phyloP scores from a whole-genome alignment of 2,888 invertebrate genomes.

The Tortrix viridana region DNA sequence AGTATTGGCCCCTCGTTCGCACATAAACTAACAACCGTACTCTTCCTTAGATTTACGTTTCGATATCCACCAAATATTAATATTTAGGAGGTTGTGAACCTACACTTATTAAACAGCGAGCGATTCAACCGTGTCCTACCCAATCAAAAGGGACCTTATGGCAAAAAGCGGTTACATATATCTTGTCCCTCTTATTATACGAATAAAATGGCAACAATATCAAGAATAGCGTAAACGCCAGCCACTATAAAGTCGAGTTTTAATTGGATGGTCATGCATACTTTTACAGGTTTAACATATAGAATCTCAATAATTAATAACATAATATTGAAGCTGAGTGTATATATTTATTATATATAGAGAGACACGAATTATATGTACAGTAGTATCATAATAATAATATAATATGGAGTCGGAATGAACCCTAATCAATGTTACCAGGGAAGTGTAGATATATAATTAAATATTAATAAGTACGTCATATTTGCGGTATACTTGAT shows the following conservation, averaged over 20 bases:
- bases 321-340: constrained; percentile 16
- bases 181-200: too few species aligned
- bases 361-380: constrained; percentile 43
- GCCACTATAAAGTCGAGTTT: too few species aligned
- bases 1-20: constrained; percentile 49
- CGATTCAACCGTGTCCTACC: constrained; percentile 20
- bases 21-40: constrained; percentile 1
- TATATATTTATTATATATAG: constrained; percentile 26
- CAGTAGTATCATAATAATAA: constrained; percentile 44
- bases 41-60: constrained; percentile 28
- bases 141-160: too few species aligned
- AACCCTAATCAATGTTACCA: constrained; percentile 43
- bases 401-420: constrained; percentile 24
- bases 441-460: constrained; percentile 61
- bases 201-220: too few species aligned
- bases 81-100: constrained; percentile 39
- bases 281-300: constrained; percentile 17
- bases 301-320: constrained; percentile 27
- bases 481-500: constrained; percentile 77
- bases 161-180: too few species aligned
- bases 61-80: constrained; percentile 42
- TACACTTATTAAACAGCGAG: constrained; percentile 30
- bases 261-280: not conserved
- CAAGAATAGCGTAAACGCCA: too few species aligned
- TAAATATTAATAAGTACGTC: constrained; percentile 54